A percentile compares a stretch with the other conserved stretches of the same genome.
These are phyloP conservation scores for Leucophenga varia DNA, from an alignment of 1,140 invertebrate species.

Conservation along the genomic window DNA sequence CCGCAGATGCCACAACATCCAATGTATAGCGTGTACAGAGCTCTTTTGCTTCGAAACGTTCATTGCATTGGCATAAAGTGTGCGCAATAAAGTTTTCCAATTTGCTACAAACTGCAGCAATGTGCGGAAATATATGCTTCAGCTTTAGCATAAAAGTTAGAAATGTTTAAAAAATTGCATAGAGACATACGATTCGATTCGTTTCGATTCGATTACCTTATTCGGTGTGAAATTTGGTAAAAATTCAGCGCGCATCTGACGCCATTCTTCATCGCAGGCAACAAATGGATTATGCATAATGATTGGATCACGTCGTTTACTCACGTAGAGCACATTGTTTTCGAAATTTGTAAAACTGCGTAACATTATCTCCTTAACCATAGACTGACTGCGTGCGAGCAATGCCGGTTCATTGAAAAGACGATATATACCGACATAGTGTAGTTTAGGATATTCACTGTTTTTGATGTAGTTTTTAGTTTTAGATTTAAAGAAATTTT, in stretches of 20 bases:
- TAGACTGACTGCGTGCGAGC: constrained; percentile 21
- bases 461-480: no score
- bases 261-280: constrained; percentile 27
- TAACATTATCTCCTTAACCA: constrained; percentile 22
- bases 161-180: background rate
- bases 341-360: constrained; percentile 25
- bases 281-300: constrained; percentile 35
- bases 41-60: constrained; percentile 23
- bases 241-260: constrained; percentile 22
- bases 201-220: constrained; percentile 7
- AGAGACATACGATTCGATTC: background rate
- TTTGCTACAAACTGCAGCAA: constrained; percentile 14
- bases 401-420: constrained; percentile 38
- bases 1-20: constrained; percentile 33
- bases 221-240: constrained; percentile 33
- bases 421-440: constrained; percentile 35
- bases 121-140: constrained; percentile 23
- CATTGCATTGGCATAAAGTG: background rate
- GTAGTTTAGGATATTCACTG: constrained; percentile 18
- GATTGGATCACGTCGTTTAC: constrained; percentile 16
- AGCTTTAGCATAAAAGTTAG: constrained; percentile 7
- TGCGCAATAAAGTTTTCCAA: constrained; percentile 8
- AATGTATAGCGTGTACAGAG: constrained; percentile 29
- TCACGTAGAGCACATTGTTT: constrained; percentile 28
- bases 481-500: background rate